A percentile compares a stretch with the other conserved stretches of the same genome.
These are phyloP conservation scores for Cantharis nigra DNA, from an alignment of 2,888 invertebrate species.

Conservation along the genomic window DNA sequence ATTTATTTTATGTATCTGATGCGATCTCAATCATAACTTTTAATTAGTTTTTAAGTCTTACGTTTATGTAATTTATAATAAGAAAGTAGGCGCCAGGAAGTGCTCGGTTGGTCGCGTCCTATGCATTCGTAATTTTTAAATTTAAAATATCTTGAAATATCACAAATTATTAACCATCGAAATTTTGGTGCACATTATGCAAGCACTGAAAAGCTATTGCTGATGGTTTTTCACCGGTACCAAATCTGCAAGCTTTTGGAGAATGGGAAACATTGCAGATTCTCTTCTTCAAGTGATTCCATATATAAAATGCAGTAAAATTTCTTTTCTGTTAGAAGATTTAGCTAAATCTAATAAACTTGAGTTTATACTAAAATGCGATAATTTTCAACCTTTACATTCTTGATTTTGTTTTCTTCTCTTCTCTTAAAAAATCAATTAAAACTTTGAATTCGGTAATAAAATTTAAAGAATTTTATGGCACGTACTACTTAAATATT, in stretches of 20 bases:
- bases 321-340: no score
- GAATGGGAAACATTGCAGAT: neutral
- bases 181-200: neutral
- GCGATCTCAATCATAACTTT: slow-evolving; percentile 25
- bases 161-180: neutral
- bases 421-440: no score
- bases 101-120: slow-evolving; percentile 11
- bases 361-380: no score
- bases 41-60: slow-evolving; percentile 22
- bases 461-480: neutral
- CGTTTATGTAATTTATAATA: slow-evolving; percentile 35
- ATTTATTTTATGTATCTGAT: slow-evolving; percentile 30
- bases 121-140: neutral
- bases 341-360: no score
- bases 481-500: neutral
- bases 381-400: no score
- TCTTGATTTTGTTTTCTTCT: no score
- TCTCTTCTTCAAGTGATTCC: neutral
- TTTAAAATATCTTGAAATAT: neutral
- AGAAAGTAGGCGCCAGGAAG: slow-evolving; percentile 36
- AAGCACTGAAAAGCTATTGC: neutral
- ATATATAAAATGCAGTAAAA: no score
- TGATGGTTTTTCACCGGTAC: neutral
- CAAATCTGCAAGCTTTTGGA: neutral
- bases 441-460: no score